These are phyloP conservation scores for Anguilla rostrata DNA, from an alignment of 2,113 vertebrate species.

Conservation along the genomic window DNA sequence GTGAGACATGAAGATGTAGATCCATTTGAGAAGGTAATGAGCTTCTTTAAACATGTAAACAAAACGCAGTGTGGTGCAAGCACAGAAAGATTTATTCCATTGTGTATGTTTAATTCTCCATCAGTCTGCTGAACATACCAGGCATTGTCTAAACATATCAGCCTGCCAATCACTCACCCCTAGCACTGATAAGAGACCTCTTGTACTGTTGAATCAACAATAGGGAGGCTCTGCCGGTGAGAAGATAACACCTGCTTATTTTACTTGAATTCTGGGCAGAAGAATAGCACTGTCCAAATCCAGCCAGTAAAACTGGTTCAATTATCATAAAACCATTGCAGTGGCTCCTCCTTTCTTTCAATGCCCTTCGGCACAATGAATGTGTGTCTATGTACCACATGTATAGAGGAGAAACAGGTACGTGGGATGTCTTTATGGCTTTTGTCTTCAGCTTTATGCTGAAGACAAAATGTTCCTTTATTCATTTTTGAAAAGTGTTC, in stretches of 20 bases:
- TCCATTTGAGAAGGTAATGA: conserved; percentile 69
- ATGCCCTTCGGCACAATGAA: not conserved
- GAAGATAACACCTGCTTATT: conserved; percentile 85
- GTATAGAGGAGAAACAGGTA: not conserved
- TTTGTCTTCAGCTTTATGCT: not conserved
- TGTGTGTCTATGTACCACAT: not conserved
- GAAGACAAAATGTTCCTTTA: too few relatives aligned
- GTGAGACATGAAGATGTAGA: conserved; percentile 14
- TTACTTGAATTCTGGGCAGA: conserved; percentile 74
- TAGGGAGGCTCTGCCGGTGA: conserved; percentile 78
- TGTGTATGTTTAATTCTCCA: conserved; percentile 87
- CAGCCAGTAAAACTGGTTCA: conserved; percentile 60
- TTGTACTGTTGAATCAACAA: conserved; percentile 91
- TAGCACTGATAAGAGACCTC: conserved; percentile 80
- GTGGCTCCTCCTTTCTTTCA: conserved; percentile 57
- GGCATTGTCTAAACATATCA: conserved; percentile 88
- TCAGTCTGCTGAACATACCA: conserved; percentile 78
- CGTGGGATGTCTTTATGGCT: not conserved
- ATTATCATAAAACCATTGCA: conserved; percentile 72
- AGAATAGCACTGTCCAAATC: conserved; percentile 48
- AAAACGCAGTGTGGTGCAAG: conserved; percentile 73
- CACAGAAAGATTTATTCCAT: conserved; percentile 80
- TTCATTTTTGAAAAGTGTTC: not conserved
- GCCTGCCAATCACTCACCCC: conserved; percentile 83
- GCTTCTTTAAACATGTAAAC: conserved; percentile 76